Conservation (phyloP, 2,888 invertebrate species). For the Argyresthia albistria region DNA sequence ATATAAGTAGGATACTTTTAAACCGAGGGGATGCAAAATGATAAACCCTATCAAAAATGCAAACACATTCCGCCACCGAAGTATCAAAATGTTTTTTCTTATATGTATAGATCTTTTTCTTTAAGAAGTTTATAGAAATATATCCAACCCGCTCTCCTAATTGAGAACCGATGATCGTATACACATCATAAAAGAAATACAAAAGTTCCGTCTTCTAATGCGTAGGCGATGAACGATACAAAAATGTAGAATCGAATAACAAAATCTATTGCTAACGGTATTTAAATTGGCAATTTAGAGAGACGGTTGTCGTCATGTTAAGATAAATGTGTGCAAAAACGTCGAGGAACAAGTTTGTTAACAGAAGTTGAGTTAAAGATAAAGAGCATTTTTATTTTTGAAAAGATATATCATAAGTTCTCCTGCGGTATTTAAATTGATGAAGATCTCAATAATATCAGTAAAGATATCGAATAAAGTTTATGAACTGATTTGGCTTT, state of each 20-base stretch:
- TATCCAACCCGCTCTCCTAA: background rate
- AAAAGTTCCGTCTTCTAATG: constrained; percentile 8
- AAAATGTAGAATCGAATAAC: constrained; percentile 26
- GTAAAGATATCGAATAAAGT: too few relatives aligned
- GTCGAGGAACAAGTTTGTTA: constrained; percentile 5
- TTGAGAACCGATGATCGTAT: background rate
- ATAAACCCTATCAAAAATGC: too few relatives aligned
- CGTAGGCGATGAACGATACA: constrained; percentile 26
- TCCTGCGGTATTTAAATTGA: too few relatives aligned
- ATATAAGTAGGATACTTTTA: too few relatives aligned
- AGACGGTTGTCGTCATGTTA: constrained; percentile 23
- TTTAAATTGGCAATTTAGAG: constrained; percentile 53
- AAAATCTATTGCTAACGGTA: constrained; percentile 43
- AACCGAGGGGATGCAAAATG: too few relatives aligned
- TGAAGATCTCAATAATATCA: too few relatives aligned
- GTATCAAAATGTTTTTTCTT: too few relatives aligned
- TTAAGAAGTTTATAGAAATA: too few relatives aligned
- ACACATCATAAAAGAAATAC: constrained; percentile 2
- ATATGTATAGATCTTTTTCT: too few relatives aligned
- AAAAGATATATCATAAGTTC: too few relatives aligned
- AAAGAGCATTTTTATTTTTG: background rate
- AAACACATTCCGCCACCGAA: too few relatives aligned
- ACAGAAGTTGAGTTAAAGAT: constrained; percentile 8
- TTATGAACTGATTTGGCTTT: background rate
- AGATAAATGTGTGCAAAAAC: constrained; percentile 29